A percentile compares a stretch with the other conserved stretches of the same genome.
phyloP scores from a whole-genome alignment of 2,888 invertebrate genomes.

The Drosophila paranaensis region DNA sequence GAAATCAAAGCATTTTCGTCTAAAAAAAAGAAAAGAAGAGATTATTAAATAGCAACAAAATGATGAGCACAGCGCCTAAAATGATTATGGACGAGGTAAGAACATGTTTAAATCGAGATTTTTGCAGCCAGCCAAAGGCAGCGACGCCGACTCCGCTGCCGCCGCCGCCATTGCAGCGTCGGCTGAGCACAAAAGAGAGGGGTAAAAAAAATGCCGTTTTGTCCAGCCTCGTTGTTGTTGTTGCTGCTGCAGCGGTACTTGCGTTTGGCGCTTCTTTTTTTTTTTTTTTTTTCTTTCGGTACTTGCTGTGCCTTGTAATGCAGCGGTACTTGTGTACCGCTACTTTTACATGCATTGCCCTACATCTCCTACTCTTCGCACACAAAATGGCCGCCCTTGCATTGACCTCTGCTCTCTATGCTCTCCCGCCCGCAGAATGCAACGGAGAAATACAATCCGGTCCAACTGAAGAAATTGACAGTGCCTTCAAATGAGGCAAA shows the following conservation, averaged over 20 bases:
- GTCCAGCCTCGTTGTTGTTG: slow-evolving; percentile 28
- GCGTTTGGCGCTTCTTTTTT: slow-evolving; percentile 43
- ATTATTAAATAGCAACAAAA: slow-evolving; percentile 45
- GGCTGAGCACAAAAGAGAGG: slow-evolving; percentile 26
- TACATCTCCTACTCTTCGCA: neutral
- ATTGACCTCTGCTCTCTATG: slow-evolving; percentile 25
- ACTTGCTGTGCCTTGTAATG: neutral
- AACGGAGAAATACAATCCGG: slow-evolving; percentile 73
- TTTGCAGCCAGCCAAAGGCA: slow-evolving; percentile 3
- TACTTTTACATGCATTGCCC: slow-evolving; percentile 24
- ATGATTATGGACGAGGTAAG: slow-evolving; percentile 76
- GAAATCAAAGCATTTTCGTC: slow-evolving; percentile 21
- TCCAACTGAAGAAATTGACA: slow-evolving; percentile 79
- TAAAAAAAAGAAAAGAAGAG: slow-evolving; percentile 3
- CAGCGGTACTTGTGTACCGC: slow-evolving; percentile 54
- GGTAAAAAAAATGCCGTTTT: slow-evolving; percentile 52
- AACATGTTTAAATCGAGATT: neutral
- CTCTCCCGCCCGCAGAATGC: slow-evolving; percentile 70
- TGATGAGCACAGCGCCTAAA: slow-evolving; percentile 70
- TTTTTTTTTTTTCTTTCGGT: too few species aligned
- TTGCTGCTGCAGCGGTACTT: slow-evolving; percentile 38
- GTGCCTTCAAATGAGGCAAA: slow-evolving; percentile 68
- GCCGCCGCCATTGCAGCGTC: slow-evolving; percentile 47
- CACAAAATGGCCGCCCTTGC: slow-evolving; percentile 59
- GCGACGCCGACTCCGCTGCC: slow-evolving; percentile 25